phyloP scores from a whole-genome alignment of 1,140 invertebrate species.

The Rhizoglyphus robini region DNA sequence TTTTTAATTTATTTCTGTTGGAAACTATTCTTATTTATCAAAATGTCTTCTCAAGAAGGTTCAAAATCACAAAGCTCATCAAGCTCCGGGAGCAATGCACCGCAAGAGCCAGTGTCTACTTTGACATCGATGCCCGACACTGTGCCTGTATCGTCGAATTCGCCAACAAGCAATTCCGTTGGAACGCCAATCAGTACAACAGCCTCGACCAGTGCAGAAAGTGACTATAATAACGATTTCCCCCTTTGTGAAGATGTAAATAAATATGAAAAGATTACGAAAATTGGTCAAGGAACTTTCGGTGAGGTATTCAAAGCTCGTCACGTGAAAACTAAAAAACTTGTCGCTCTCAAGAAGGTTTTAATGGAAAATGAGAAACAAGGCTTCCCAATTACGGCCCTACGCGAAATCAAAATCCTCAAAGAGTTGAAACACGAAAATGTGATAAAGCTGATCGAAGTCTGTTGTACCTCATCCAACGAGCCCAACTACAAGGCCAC shows the following conservation, averaged over 20 bases:
- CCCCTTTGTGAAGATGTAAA: constrained; percentile 24
- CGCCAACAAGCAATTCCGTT: too few relatives aligned
- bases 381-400: constrained; percentile 95
- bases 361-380: constrained; percentile 99
- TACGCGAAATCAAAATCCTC: constrained; percentile 93
- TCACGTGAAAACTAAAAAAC: constrained; percentile 69
- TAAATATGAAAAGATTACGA: constrained; percentile 84
- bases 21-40: too few relatives aligned
- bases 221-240: not conserved
- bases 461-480: constrained; percentile 55
- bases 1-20: too few relatives aligned
- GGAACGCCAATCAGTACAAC: too few relatives aligned
- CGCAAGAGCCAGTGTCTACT: too few relatives aligned
- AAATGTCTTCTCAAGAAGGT: too few relatives aligned
- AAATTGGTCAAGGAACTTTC: constrained; percentile 74
- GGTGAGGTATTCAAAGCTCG: constrained; percentile 93
- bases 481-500: constrained; percentile 51
- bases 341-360: constrained; percentile 96
- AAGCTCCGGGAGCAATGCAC: too few relatives aligned
- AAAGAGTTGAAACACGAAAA: constrained; percentile 92
- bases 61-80: too few relatives aligned
- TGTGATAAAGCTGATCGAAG: constrained; percentile 92
- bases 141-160: too few relatives aligned
- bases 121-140: too few relatives aligned
- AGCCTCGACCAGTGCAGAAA: too few relatives aligned